Conservation (phyloP, 1,140 invertebrate species). For the Orius laevigatus region DNA sequence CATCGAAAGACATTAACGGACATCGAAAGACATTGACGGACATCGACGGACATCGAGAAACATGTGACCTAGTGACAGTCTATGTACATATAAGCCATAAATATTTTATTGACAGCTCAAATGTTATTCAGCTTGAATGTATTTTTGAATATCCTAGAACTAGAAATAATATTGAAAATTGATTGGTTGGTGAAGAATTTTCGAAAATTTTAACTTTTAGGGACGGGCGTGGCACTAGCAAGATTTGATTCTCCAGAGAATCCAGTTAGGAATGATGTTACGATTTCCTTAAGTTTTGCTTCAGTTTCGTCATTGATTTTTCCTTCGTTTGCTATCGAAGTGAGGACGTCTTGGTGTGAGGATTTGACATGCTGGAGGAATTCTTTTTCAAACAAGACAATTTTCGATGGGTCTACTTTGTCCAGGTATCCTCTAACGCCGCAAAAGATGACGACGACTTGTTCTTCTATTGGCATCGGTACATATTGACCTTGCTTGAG, state of each 20-base stretch:
- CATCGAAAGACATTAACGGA: too few species aligned
- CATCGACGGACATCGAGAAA: too few species aligned
- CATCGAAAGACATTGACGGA: too few species aligned
- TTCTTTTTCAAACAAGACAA: constrained; percentile 94
- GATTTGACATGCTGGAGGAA: constrained; percentile 76
- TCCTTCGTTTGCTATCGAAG: constrained; percentile 85
- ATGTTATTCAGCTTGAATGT: too few species aligned
- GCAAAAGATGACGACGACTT: constrained; percentile 97
- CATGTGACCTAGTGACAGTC: too few species aligned
- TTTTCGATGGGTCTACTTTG: constrained; percentile 93
- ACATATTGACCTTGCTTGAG: constrained; percentile 99
- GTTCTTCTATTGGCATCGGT: constrained; percentile 99
- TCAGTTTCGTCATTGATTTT: constrained; percentile 83
- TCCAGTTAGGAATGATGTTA: constrained; percentile 72
- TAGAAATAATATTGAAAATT: too few species aligned
- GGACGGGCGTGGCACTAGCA: too few species aligned
- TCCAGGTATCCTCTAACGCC: constrained; percentile 97
- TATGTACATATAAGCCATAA: too few species aligned
- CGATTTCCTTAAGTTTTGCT: constrained; percentile 85
- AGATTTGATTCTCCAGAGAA: constrained; percentile 33
- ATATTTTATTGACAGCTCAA: too few species aligned
- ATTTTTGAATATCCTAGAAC: too few species aligned
- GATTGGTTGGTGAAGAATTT: too few species aligned
- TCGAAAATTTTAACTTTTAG: too few species aligned
- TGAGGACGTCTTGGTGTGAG: constrained; percentile 68